Evolutionary conservation across 2,888 invertebrate species (phyloP), one percentile per base, ranked within the genome.

Genomic region (Nemapogon koenigi): DNA sequence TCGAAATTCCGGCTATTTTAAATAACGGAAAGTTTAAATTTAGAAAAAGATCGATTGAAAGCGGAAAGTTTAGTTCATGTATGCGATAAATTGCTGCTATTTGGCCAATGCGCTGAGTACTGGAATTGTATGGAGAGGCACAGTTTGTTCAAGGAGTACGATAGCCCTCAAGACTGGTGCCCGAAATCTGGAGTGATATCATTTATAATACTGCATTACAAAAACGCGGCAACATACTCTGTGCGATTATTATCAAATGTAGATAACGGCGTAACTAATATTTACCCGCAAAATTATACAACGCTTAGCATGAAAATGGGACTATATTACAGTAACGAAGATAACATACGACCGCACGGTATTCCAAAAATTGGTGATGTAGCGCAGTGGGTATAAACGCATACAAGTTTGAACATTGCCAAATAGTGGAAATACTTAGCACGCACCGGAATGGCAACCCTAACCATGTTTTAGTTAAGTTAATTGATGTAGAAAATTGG

Each of bases 91-190:
- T 49, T 89, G 3, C 78, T 89, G 41, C 67, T 83, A 17, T 82
- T 87, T 46, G 90, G 91, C 3, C 65, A 70, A 38, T 91, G 91
- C 53, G 67, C 71, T 2, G 73, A 82, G 43, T 59, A 61, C 35
- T 68, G 69, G 51, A 63, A 70, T 29, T 90, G 90, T 49, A 46
- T 57, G 13, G 70, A 78, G 35, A 80, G 91, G 18, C 91, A 92
- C 57, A 63, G 65, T 1, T 47, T 83, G 3, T 59, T 89, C 8
- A 65, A 81, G 41, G 60, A 78, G 4, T 65, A 68, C 15, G 81
- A 86, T 46, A 72, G 79, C 38, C 71, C 81, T 3, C 65, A 67
- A n/a, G 58, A 69, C 10, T 61, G 76, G 57, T 60, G 87, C 38
- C 84, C 84, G 1, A 59, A 55, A 46, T 59, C 62, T 30, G 86